Percentiles rank a stretch among this genome's conserved stretches.
Conservation (phyloP, 2,113 vertebrate species). For the Xenus cinereus region DNA sequence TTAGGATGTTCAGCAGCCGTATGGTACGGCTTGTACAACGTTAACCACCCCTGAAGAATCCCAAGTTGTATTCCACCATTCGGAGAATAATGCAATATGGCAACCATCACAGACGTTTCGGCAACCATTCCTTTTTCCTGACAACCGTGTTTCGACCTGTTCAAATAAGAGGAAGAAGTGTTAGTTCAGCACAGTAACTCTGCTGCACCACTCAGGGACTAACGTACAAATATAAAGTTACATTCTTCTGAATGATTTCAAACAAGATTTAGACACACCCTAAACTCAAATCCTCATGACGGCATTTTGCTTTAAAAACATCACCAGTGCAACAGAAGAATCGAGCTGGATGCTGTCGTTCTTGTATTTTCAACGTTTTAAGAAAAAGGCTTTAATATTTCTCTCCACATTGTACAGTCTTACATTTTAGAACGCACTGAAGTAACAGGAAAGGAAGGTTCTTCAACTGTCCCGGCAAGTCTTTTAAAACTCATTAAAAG, state of each 20-base stretch:
- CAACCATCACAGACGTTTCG: neutral
- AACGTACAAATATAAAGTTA: neutral
- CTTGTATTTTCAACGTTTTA: neutral
- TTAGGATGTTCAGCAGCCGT: neutral
- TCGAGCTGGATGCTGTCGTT: neutral
- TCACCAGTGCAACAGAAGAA: neutral
- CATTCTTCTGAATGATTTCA: neutral
- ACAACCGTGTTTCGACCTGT: conserved; percentile 1
- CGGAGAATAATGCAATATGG: neutral
- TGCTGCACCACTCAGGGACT: fast-evolving
- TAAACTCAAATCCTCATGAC: neutral
- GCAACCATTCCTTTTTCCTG: neutral
- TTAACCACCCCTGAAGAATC: neutral
- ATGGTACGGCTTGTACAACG: neutral
- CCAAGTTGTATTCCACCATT: conserved; percentile 15
- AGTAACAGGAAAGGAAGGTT: neutral
- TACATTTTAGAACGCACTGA: neutral
- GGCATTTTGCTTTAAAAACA: neutral
- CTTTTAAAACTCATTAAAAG: neutral
- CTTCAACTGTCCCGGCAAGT: neutral
- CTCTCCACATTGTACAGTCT: neutral
- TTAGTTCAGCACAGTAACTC: neutral
- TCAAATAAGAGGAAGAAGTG: neutral
- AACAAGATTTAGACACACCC: neutral
- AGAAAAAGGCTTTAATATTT: neutral